Percentiles rank a stretch among this genome's conserved stretches.
Conservation (phyloP, 2,113 vertebrate species). For the Nesogale talazaci region DNA sequence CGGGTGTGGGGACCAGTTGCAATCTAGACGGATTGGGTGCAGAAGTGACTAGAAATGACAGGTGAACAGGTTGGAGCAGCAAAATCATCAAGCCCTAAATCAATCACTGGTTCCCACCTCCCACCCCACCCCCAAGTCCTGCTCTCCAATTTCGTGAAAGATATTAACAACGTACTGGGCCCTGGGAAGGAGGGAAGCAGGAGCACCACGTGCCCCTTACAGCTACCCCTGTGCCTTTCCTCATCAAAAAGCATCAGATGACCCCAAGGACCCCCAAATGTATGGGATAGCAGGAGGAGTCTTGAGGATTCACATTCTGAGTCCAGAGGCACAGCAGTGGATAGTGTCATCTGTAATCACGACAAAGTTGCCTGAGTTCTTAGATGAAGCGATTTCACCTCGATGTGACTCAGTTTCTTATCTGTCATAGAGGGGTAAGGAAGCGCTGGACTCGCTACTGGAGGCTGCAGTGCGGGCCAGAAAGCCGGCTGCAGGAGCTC, state of each 20-base stretch:
- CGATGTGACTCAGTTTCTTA: slow-evolving; percentile 38
- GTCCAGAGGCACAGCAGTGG: not conserved
- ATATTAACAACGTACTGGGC: not conserved
- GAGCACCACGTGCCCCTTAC: not conserved
- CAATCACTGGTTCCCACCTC: not conserved
- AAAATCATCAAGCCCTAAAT: not conserved
- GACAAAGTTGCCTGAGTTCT: not conserved
- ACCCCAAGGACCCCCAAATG: not conserved
- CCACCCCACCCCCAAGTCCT: not conserved
- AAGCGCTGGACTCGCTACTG: no score
- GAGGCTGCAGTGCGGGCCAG: rapidly evolving
- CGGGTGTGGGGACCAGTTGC: not conserved
- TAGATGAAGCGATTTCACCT: not conserved
- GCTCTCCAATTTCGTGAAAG: not conserved
- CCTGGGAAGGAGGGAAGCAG: not conserved
- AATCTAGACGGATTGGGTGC: not conserved
- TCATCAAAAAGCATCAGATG: not conserved
- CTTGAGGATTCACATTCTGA: not conserved
- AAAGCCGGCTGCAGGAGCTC: not conserved
- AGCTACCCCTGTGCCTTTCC: not conserved
- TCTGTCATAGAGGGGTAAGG: not conserved
- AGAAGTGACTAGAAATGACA: not conserved
- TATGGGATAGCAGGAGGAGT: not conserved
- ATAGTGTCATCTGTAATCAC: not conserved
- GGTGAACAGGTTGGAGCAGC: not conserved